Evolutionary conservation across 2,113 vertebrate genomes (phyloP).

Genomic region (Sinocyclocheilus maitianheensis): DNA sequence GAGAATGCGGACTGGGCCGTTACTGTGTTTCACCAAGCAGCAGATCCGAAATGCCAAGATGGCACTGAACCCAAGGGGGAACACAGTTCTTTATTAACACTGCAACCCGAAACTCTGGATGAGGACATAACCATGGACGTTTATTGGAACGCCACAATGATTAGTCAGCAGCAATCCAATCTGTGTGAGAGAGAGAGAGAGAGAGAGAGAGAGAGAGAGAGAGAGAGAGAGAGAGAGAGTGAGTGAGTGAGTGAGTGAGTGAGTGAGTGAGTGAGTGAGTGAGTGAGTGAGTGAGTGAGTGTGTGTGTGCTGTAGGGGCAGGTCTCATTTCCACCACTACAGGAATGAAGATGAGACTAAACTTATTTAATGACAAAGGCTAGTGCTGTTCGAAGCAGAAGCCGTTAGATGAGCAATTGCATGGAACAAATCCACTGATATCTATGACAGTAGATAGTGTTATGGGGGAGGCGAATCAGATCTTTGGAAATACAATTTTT

Average conservation of each 20-base stretch:
- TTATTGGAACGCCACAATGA: constrained; percentile 78
- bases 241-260: too few species aligned
- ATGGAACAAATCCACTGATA: constrained; percentile 46
- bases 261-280: background rate
- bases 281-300: background rate
- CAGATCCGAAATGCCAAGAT: constrained; percentile 74
- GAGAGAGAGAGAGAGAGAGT: too few species aligned
- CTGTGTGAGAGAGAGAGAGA: constrained; percentile 46
- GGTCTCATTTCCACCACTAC: constrained; percentile 40
- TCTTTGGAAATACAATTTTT: constrained; percentile 79
- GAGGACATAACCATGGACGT: constrained; percentile 71
- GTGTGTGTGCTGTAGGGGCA: constrained; percentile 8
- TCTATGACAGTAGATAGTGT: constrained; percentile 61
- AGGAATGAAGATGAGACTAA: constrained; percentile 41
- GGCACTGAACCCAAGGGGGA: constrained; percentile 69
- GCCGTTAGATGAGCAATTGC: constrained; percentile 36
- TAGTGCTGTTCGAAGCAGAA: constrained; percentile 28
- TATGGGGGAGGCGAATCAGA: constrained; percentile 77
- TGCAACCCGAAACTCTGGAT: constrained; percentile 75
- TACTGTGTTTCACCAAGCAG: constrained; percentile 67
- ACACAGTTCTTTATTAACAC: constrained; percentile 69
- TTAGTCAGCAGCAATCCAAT: constrained; percentile 78
- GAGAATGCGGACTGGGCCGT: constrained; percentile 63
- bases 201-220: too few species aligned
- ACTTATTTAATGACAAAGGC: constrained; percentile 41